Conservation (phyloP, 2,797 vertebrate species). For the Rhinichthys osculus region DNA sequence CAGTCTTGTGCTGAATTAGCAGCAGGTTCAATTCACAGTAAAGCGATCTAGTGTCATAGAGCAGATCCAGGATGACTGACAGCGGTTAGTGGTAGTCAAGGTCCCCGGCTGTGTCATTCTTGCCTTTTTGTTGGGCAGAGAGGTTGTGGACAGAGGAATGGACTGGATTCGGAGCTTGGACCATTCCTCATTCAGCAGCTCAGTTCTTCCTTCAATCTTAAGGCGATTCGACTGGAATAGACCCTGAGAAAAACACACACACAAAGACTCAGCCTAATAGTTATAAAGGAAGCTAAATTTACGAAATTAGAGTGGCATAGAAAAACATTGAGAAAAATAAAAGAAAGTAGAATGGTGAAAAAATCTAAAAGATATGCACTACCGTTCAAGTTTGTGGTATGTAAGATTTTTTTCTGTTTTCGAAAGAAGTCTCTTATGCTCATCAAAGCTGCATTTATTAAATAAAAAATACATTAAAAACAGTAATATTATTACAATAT, state of each 20-base stretch:
- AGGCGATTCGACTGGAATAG: conserved; percentile 91
- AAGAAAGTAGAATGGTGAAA: background rate
- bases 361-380: background rate
- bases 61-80: conserved; percentile 10
- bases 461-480: background rate
- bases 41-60: conserved; percentile 12
- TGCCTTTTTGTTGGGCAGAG: conserved; percentile 89
- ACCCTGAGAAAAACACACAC: conserved; percentile 74
- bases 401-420: background rate
- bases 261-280: background rate
- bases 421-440: background rate
- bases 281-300: background rate
- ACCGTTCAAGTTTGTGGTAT: background rate
- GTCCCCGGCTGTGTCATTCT: conserved; percentile 3
- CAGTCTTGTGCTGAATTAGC: conserved; percentile 20
- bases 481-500: background rate
- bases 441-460: background rate
- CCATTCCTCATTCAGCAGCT: conserved; percentile 92
- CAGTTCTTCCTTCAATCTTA: conserved; percentile 90
- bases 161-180: conserved; percentile 91
- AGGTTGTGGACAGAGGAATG: conserved; percentile 83
- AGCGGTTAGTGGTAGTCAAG: conserved; percentile 17
- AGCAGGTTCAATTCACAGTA: conserved; percentile 14
- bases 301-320: background rate
- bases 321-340: background rate